Base-by-base conservation (phyloP, 2,113 vertebrate species). In the Anarrhichthys ocellatus region DNA sequence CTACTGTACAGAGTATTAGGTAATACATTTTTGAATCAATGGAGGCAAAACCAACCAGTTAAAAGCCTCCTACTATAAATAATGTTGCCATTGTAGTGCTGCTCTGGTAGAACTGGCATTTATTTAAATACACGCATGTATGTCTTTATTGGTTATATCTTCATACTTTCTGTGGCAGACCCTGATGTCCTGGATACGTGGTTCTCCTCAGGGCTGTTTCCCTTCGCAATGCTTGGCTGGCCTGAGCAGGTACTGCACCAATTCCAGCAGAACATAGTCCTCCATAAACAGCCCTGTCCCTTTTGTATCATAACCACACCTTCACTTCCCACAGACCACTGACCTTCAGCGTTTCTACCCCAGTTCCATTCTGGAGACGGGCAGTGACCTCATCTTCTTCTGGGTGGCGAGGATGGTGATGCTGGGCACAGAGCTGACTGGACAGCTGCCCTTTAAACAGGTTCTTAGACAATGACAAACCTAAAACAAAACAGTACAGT, bases 321-420 rank as follows among this genome's bases (percentile, higher is more conserved):
- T 20, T 40, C 17, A 20, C 65, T 18, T 38, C 42, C 73, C 27
- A 59, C 84, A 98, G 97, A 96, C 95, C 0, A 65, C 91, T 66
- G 97, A 98, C 77, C 85, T 98, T 18, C 93, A 92, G 62, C 90
- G 89, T 44, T 97, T 97, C 91, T 98, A 97, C 87, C 97, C 97
- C 0, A 97, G 96, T 78, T 96, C 96, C 0, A 86, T 98, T 27
- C 92, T 97, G 92, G 97, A 98, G 92, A 98, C 97, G 0, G 97
- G 97, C 80, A 97, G 96, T 27, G 97, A 98, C 82, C 97, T 98
- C 68, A 93, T 98, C 62, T 98, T 98, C 91, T 98, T 98, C 89
- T 98, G 97, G 97, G 97, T 98, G 29, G 97, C 97, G 0, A 92
- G 97, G 44, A 97, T 98, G 97, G 96, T 97, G 22, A 98, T 98